Conservation (phyloP, 1,140 invertebrate species). For the Centruroides vittatus region DNA sequence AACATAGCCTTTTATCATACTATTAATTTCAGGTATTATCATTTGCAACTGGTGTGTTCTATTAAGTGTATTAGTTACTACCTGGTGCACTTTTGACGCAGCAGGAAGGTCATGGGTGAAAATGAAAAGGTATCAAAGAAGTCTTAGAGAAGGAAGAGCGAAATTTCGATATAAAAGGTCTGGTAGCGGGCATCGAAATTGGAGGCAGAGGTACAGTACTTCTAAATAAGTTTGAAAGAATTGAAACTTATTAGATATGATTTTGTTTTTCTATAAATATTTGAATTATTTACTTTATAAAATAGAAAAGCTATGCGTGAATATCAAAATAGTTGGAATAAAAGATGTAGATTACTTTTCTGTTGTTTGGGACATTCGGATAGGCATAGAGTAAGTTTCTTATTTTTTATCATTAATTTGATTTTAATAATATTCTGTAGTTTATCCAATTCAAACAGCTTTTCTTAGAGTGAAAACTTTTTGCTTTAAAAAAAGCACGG, state of each 20-base stretch:
- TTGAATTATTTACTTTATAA: constrained; percentile 15
- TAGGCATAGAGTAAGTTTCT: constrained; percentile 45
- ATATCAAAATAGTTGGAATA: constrained; percentile 83
- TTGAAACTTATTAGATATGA: not conserved
- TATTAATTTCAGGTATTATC: constrained; percentile 47
- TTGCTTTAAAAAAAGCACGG: not conserved
- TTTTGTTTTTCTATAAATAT: not conserved
- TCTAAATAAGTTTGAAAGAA: not conserved
- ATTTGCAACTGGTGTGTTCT: constrained; percentile 65
- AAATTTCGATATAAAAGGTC: constrained; percentile 60
- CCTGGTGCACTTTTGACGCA: constrained; percentile 77
- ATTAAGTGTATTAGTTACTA: constrained; percentile 53
- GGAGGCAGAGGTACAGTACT: constrained; percentile 58
- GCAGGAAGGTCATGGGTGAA: constrained; percentile 85
- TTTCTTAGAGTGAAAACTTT: too few species aligned
- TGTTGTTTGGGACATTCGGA: constrained; percentile 72
- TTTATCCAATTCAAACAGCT: too few species aligned
- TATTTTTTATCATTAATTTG: not conserved
- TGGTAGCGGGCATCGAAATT: constrained; percentile 63
- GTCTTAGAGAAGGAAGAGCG: constrained; percentile 56
- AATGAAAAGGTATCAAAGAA: constrained; percentile 78
- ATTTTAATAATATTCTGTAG: too few species aligned
- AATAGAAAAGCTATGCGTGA: constrained; percentile 69
- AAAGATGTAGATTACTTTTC: constrained; percentile 65
- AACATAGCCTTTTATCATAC: too few species aligned